phyloP scores from a whole-genome alignment of 2,113 vertebrate genomes.

The Columba janthina region DNA sequence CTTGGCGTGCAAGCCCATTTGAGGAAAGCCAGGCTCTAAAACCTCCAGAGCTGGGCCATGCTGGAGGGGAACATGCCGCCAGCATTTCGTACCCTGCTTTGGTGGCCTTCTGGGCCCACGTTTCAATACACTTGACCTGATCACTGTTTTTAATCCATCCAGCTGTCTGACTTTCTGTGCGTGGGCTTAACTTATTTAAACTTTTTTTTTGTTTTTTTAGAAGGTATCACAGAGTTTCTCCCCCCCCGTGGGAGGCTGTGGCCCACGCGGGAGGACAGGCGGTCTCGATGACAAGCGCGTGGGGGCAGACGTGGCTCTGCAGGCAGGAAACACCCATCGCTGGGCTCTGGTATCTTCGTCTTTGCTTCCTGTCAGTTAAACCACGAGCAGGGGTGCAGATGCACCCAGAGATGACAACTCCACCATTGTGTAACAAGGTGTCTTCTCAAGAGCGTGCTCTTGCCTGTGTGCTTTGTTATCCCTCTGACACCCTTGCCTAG shows the following conservation, averaged over 20 bases:
- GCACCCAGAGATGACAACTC: constrained; percentile 39
- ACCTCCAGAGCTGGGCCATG: neutral
- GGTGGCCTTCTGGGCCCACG: neutral
- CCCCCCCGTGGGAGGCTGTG: rapidly evolving
- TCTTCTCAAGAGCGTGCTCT: rapidly evolving
- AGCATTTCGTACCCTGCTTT: neutral
- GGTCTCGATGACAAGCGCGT: neutral
- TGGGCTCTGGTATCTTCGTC: constrained; percentile 48
- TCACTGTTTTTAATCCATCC: neutral
- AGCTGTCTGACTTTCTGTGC: neutral
- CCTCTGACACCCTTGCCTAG: neutral
- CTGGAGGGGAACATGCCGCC: neutral
- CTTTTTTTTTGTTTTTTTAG: neutral
- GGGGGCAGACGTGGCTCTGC: neutral
- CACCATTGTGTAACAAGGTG: neutral
- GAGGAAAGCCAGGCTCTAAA: neutral
- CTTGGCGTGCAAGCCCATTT: neutral
- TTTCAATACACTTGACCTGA: neutral
- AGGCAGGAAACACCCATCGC: constrained; percentile 70
- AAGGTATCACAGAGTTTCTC: neutral
- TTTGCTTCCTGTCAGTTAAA: constrained; percentile 86
- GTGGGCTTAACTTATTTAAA: neutral
- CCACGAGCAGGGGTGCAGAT: constrained; percentile 78
- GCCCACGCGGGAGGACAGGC: neutral
- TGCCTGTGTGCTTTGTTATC: neutral